Percentiles rank a stretch among this genome's conserved stretches.
Evolutionary conservation across 2,113 vertebrate genomes (phyloP).

Genomic region (Carollia perspicillata): DNA sequence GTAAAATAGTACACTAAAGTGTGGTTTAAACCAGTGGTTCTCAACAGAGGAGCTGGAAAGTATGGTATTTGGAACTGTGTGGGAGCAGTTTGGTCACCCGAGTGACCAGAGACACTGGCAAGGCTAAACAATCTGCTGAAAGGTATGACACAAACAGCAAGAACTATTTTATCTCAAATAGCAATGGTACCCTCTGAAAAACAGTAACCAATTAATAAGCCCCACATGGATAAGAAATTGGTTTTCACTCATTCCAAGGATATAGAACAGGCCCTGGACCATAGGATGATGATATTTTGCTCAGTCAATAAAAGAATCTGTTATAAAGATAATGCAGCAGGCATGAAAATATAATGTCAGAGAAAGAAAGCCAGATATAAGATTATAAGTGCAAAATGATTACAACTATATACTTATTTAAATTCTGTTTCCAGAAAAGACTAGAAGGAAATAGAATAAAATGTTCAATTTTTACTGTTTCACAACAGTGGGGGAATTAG

Average conservation of each 20-base stretch:
- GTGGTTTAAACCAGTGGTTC: not conserved
- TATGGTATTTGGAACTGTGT: not conserved
- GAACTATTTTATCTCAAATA: not conserved
- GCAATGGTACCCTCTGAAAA: not conserved
- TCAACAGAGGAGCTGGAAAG: not conserved
- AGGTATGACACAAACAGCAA: not conserved
- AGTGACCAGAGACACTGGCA: not conserved
- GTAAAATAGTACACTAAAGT: not conserved
- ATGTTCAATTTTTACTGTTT: not conserved
- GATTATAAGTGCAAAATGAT: not conserved
- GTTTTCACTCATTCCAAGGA: not conserved
- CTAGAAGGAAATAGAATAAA: not conserved
- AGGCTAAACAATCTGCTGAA: not conserved
- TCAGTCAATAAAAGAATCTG: not conserved
- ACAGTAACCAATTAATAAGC: not conserved
- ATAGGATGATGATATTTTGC: not conserved
- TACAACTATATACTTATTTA: not conserved
- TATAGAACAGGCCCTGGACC: not conserved
- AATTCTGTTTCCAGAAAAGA: not conserved
- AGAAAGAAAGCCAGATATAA: not conserved
- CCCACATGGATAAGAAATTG: not conserved
- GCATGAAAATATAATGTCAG: not conserved
- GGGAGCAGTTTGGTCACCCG: not conserved
- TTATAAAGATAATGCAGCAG: not conserved
- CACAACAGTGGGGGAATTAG: not conserved